These are phyloP conservation scores for Blera fallax DNA, from an alignment of 2,888 invertebrate genomes.

Conservation along the genomic window DNA sequence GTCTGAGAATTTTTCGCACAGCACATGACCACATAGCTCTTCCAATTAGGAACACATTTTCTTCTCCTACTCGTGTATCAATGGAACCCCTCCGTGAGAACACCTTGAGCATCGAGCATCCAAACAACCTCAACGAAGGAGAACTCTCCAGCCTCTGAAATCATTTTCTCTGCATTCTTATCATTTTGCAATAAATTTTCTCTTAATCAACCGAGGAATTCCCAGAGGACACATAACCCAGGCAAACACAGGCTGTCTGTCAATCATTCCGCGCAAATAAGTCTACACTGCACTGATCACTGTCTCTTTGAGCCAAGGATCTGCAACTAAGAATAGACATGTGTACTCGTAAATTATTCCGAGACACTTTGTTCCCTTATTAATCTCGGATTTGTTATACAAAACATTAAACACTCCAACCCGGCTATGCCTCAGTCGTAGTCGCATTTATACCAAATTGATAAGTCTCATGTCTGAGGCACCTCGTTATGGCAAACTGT, in stretches of 20 bases:
- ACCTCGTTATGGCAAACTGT: constrained; percentile 64
- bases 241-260: constrained; percentile 42
- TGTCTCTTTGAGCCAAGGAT: constrained; percentile 13
- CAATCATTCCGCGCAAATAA: constrained; percentile 56
- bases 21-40: constrained; percentile 3
- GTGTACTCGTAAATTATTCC: constrained; percentile 63
- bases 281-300: neutral
- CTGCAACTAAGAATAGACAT: constrained; percentile 27
- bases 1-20: constrained; percentile 1
- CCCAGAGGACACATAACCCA: constrained; percentile 53
- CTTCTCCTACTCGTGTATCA: neutral
- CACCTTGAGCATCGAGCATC: neutral
- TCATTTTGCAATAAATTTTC: constrained; percentile 62
- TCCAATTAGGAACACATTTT: constrained; percentile 37
- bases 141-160: constrained; percentile 8
- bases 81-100: constrained; percentile 11
- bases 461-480: constrained; percentile 55
- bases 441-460: constrained; percentile 53
- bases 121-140: neutral
- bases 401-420: constrained; percentile 68
- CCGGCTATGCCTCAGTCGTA: constrained; percentile 8
- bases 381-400: constrained; percentile 71
- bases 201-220: constrained; percentile 63
- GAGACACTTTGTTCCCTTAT: constrained; percentile 71
- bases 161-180: constrained; percentile 34